Percentiles rank a stretch among this genome's conserved stretches.
These are phyloP conservation scores for Cottus gobio DNA, from an alignment of 2,113 vertebrate genomes.

Conservation along the genomic window DNA sequence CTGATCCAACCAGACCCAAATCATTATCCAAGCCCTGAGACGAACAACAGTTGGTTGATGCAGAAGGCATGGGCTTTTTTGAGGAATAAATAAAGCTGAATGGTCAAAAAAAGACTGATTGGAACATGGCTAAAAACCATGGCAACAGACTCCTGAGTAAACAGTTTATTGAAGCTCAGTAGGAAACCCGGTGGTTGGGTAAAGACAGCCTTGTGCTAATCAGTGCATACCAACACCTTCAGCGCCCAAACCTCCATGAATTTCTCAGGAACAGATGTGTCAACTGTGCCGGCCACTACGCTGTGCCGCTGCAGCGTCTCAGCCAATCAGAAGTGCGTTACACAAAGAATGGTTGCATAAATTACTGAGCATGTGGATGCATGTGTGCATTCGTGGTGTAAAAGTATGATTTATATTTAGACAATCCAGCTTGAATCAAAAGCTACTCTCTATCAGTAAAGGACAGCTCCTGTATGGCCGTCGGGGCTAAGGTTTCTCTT, in stretches of 20 bases:
- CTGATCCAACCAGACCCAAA: slow-evolving; percentile 63
- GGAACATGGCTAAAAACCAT: slow-evolving; percentile 74
- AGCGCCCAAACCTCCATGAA: slow-evolving; percentile 62
- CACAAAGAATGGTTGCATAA: slow-evolving; percentile 38
- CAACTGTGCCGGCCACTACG: slow-evolving; percentile 41
- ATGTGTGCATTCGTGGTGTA: background rate
- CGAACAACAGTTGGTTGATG: slow-evolving; percentile 80
- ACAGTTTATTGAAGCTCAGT: slow-evolving; percentile 74
- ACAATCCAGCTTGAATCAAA: slow-evolving; percentile 9
- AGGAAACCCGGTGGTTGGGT: slow-evolving; percentile 65
- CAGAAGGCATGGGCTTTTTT: slow-evolving; percentile 76
- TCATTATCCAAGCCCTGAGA: slow-evolving; percentile 62
- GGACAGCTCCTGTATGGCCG: background rate
- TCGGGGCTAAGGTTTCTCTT: background rate
- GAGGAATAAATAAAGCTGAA: slow-evolving; percentile 73
- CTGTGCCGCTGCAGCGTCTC: slow-evolving; percentile 39
- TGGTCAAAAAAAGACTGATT: slow-evolving; percentile 67
- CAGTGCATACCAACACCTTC: slow-evolving; percentile 79
- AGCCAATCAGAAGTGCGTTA: slow-evolving; percentile 38
- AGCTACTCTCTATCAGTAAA: background rate
- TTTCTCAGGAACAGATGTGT: slow-evolving; percentile 76
- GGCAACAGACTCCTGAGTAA: slow-evolving; percentile 77
- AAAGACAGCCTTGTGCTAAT: slow-evolving; percentile 73
- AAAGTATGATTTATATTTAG: slow-evolving; percentile 14
- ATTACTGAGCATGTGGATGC: slow-evolving; percentile 29